Conservation (phyloP, 1,140 invertebrate species). For the Heliconius melpomene region DNA sequence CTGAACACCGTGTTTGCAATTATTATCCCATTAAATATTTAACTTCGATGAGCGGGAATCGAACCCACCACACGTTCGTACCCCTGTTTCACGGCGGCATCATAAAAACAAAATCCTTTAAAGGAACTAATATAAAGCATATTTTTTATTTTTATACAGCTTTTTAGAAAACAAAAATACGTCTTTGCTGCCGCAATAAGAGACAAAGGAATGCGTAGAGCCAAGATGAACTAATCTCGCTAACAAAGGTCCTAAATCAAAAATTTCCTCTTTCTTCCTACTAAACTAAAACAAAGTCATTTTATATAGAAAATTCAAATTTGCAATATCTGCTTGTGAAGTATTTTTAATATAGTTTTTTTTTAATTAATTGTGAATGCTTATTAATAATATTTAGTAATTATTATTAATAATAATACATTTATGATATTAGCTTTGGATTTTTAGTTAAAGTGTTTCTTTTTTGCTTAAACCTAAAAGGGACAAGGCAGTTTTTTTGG, state of each 20-base stretch:
- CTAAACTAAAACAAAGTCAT: not conserved
- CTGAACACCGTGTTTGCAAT: too few species aligned
- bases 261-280: constrained; percentile 8
- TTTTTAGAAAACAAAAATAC: not conserved
- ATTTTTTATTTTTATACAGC: not conserved
- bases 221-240: constrained; percentile 27
- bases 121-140: not conserved
- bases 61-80: too few species aligned
- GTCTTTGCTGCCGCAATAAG: constrained; percentile 9
- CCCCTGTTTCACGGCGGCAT: too few species aligned
- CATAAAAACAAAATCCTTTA: not conserved
- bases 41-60: too few species aligned
- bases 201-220: constrained; percentile 32
- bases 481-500: not conserved
- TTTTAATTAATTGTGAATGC: too few species aligned
- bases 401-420: too few species aligned
- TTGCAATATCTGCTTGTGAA: not conserved
- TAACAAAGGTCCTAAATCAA: constrained; percentile 34
- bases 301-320: not conserved
- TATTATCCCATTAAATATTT: too few species aligned
- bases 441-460: too few species aligned
- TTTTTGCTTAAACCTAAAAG: too few species aligned
- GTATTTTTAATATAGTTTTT: too few species aligned
- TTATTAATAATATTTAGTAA: not conserved
- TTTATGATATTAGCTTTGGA: not conserved